Conservation (phyloP, 2,113 vertebrate species). For the Rhinoderma darwinii region DNA sequence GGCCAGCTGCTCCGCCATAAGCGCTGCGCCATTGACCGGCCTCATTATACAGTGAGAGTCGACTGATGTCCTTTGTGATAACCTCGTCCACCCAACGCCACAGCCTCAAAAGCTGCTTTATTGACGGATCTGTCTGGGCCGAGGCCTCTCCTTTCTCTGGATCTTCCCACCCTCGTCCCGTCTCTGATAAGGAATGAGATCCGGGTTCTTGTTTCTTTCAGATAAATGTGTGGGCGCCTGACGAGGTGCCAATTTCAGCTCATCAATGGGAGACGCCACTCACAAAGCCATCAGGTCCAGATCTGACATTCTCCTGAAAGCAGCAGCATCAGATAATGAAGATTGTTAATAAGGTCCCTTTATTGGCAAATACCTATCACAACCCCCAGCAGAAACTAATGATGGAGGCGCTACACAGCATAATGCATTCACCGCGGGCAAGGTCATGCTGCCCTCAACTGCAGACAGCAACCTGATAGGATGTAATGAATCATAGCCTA, state of each 20-base stretch:
- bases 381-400: neutral
- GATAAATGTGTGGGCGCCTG: conserved; percentile 28
- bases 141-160: conserved; percentile 39
- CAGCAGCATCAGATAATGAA: conserved; percentile 32
- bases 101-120: neutral
- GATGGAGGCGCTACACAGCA: too few species aligned
- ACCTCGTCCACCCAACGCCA: conserved; percentile 35
- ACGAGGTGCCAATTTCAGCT: neutral
- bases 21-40: too few species aligned
- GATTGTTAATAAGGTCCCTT: neutral
- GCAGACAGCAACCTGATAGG: too few species aligned
- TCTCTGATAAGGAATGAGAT: conserved; percentile 47
- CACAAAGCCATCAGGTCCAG: conserved; percentile 22
- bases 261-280: conserved; percentile 24
- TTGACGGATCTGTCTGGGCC: conserved; percentile 19
- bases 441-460: too few species aligned
- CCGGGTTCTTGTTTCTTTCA: conserved; percentile 6
- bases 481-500: too few species aligned
- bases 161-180: neutral
- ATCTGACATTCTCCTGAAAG: conserved; percentile 6
- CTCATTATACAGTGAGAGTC: neutral
- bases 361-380: neutral
- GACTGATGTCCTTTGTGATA: conserved; percentile 52
- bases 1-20: too few species aligned
- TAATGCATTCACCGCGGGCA: too few species aligned